These are phyloP conservation scores for Sebastes trivittatus DNA, from an alignment of 2,797 vertebrate species.

Conservation along the genomic window DNA sequence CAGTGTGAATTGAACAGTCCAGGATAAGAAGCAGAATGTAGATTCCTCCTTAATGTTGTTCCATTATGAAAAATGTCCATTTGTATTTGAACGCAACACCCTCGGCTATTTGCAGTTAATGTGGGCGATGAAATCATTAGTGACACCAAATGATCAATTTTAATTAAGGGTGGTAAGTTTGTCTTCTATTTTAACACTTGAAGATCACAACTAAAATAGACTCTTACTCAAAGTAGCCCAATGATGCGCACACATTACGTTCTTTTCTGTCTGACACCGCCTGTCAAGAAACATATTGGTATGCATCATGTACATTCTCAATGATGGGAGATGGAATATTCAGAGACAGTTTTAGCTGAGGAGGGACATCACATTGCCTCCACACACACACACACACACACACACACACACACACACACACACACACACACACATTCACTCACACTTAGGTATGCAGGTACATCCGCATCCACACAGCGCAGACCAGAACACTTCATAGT, in stretches of 20 bases:
- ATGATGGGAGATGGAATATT: conserved; percentile 1
- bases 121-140: not conserved
- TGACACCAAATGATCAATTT: not conserved
- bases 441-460: not conserved
- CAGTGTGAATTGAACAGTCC: not conserved
- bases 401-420: not conserved
- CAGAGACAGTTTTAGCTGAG: conserved; percentile 6
- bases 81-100: not conserved
- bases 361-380: not conserved
- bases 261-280: not conserved
- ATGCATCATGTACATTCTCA: not conserved
- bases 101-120: not conserved
- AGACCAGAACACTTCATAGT: not conserved
- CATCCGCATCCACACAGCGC: not conserved
- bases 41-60: not conserved
- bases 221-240: not conserved
- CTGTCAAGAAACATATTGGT: not conserved
- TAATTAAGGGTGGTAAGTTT: not conserved
- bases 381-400: not conserved
- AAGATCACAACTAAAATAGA: not conserved
- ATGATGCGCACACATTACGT: not conserved
- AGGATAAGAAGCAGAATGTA: not conserved
- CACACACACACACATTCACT: not conserved
- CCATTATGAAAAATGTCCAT: not conserved
- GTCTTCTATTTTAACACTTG: not conserved